Evolutionary conservation across 1,140 invertebrate species (phyloP).

Genomic region (Zaprionus kolodkinae): DNA sequence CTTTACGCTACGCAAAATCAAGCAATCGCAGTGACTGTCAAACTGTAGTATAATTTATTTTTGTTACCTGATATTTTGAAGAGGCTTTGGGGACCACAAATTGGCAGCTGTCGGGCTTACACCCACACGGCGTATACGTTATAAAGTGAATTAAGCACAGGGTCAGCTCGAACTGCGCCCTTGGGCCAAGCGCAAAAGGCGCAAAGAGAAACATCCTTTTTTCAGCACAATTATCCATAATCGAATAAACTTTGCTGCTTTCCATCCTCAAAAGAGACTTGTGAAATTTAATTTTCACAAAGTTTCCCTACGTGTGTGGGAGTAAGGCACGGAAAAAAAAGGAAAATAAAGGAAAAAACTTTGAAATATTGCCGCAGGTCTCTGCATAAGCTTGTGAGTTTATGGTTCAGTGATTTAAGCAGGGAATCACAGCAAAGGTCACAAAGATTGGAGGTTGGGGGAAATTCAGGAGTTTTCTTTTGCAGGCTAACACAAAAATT

Average conservation of each 20-base stretch:
- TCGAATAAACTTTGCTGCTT: slow-evolving; percentile 59
- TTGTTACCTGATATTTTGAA: not conserved
- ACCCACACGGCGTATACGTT: not conserved
- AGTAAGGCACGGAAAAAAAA: slow-evolving; percentile 14
- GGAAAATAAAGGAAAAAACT: not conserved
- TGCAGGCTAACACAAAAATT: slow-evolving; percentile 1
- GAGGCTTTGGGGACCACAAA: not conserved
- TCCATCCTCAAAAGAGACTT: slow-evolving; percentile 48
- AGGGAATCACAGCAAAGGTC: slow-evolving; percentile 38
- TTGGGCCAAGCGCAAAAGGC: not conserved
- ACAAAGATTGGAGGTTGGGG: not conserved
- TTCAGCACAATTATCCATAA: slow-evolving; percentile 54
- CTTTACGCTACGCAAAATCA: no score
- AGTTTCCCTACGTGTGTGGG: slow-evolving; percentile 31
- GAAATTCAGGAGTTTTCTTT: not conserved
- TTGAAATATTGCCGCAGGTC: slow-evolving; percentile 57
- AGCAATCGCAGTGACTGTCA: not conserved
- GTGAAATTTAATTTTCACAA: slow-evolving; percentile 58
- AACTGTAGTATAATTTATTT: not conserved
- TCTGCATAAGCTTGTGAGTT: slow-evolving; percentile 28
- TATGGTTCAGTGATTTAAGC: slow-evolving; percentile 35
- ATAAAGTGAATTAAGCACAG: not conserved
- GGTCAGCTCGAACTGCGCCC: slow-evolving; percentile 9
- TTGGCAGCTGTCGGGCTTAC: not conserved
- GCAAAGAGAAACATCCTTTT: not conserved